Conservation (phyloP, 2,888 invertebrate genomes). For the Allophyes oxyacanthae region DNA sequence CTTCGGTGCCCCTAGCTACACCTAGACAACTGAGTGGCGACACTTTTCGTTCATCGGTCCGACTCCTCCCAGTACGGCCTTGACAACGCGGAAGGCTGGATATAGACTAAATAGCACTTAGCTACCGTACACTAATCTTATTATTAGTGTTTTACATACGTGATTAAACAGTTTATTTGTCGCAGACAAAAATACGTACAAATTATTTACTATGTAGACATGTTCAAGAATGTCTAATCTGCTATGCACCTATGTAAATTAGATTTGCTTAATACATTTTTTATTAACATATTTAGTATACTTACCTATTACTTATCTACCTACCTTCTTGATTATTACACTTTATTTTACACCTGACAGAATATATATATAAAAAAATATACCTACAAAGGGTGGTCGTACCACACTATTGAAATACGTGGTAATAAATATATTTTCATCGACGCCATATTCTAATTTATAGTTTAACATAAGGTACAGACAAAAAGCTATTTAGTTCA, state of each 20-base stretch:
- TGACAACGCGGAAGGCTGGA: conserved; percentile 76
- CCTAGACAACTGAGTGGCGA: conserved; percentile 50
- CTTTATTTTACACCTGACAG: no score
- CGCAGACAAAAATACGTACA: conserved; percentile 3
- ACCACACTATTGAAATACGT: no score
- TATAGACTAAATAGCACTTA: conserved; percentile 65
- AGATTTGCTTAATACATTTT: no score
- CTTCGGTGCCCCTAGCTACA: conserved; percentile 9
- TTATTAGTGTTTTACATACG: conserved; percentile 38
- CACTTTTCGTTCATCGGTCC: conserved; percentile 65
- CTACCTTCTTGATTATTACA: no score
- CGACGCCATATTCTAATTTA: no score
- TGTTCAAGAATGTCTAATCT: conserved; percentile 2
- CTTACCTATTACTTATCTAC: no score
- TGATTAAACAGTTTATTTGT: conserved; percentile 32
- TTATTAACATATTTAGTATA: no score
- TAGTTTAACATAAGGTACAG: no score
- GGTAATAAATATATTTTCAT: no score
- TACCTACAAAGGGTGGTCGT: no score
- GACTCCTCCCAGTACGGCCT: conserved; percentile 70
- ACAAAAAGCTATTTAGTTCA: no score
- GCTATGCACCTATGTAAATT: not conserved
- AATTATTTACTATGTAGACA: conserved; percentile 8
- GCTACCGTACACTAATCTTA: conserved; percentile 53
- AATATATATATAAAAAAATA: no score